Evolutionary conservation across 2,888 invertebrate genomes (phyloP).

Genomic region (Leucozona laternaria): DNA sequence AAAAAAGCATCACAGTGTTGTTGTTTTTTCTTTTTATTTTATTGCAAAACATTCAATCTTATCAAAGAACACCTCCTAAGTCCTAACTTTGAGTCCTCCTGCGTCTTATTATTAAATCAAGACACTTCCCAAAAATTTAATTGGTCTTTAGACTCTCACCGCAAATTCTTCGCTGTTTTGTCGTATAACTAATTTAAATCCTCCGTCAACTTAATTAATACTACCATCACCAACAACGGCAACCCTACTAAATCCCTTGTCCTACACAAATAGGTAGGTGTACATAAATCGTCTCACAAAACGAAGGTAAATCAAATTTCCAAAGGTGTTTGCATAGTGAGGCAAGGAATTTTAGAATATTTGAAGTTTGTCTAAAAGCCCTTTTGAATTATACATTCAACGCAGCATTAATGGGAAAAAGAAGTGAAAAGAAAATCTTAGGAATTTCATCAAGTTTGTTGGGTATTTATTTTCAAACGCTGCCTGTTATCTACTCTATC

Average conservation of each 20-base stretch:
- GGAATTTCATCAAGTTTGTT: not conserved
- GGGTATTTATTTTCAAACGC: not conserved
- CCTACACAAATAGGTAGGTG: not conserved
- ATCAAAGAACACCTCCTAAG: too few species aligned
- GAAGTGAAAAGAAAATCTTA: not conserved
- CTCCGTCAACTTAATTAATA: constrained; percentile 70
- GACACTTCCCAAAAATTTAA: constrained; percentile 34
- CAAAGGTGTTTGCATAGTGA: constrained; percentile 1
- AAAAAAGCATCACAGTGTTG: too few species aligned
- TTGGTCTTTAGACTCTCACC: constrained; percentile 62
- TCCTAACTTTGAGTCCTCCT: too few species aligned
- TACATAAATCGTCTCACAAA: not conserved
- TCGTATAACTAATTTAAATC: constrained; percentile 68
- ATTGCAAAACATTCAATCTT: too few species aligned
- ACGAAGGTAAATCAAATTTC: constrained; percentile 47
- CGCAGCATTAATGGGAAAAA: not conserved
- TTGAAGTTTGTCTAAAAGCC: not conserved
- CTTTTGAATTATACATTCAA: not conserved
- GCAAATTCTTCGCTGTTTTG: constrained; percentile 64
- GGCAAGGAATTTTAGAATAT: constrained; percentile 6
- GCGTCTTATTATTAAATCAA: not conserved
- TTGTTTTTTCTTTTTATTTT: too few species aligned
- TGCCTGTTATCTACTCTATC: not conserved
- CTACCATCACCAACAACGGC: not conserved
- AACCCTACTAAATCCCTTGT: not conserved